phyloP scores from a whole-genome alignment of 2,797 vertebrate genomes.

The Xenops minutus region DNA sequence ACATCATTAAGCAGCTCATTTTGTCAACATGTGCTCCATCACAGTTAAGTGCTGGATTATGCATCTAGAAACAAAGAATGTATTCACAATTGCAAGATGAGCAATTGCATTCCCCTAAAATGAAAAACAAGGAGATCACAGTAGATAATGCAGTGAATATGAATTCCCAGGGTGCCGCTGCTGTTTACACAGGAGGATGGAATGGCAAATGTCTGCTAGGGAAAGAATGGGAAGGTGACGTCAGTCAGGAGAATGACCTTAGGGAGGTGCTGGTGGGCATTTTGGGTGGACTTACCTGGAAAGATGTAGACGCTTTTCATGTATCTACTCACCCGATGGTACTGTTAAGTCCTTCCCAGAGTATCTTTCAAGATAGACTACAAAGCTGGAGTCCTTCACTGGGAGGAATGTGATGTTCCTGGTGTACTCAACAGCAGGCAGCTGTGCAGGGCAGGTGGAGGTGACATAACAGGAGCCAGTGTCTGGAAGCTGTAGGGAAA shows the following conservation, averaged over 20 bases:
- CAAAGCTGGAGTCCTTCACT: neutral
- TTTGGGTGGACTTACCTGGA: neutral
- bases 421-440: neutral
- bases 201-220: neutral
- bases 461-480: too few species aligned
- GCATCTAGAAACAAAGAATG: slow-evolving; percentile 23
- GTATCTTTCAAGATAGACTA: neutral
- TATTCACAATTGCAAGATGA: slow-evolving; percentile 19
- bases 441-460: neutral
- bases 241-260: neutral
- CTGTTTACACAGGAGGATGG: neutral
- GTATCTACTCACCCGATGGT: neutral
- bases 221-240: neutral
- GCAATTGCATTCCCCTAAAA: neutral
- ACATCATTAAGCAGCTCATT: slow-evolving; percentile 2
- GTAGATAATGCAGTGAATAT: neutral
- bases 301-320: neutral
- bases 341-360: neutral
- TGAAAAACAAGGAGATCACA: neutral
- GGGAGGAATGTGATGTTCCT: neutral
- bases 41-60: slow-evolving; percentile 33
- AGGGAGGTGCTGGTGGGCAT: neutral
- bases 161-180: neutral
- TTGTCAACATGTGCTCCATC: slow-evolving; percentile 40
- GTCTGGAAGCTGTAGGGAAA: neutral